Conservation (phyloP, 2,888 invertebrate genomes). For the Dicyrtomina minuta region DNA sequence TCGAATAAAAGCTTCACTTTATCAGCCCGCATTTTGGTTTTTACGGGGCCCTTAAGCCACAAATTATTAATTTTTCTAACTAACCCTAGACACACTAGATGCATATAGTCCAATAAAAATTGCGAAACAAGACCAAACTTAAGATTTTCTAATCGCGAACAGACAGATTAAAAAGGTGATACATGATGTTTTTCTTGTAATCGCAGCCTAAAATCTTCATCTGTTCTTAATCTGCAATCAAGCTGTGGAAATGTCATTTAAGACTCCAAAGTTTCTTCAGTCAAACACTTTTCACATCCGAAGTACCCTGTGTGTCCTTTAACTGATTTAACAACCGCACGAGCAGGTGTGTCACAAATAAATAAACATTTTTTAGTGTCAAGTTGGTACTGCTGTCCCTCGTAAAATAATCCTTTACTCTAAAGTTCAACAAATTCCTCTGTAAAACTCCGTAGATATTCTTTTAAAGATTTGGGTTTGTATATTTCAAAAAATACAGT, state of each 20-base stretch:
- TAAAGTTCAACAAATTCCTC: not conserved
- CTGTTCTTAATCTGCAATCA: not conserved
- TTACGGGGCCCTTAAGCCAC: conserved; percentile 36
- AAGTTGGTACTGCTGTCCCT: not conserved
- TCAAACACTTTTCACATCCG: conserved; percentile 27
- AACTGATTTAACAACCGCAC: conserved; percentile 16
- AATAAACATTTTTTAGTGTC: conserved; percentile 17
- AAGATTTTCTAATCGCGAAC: conserved; percentile 32
- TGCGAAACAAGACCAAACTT: conserved; percentile 47
- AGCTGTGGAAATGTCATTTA: conserved; percentile 6
- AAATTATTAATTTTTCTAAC: conserved; percentile 41
- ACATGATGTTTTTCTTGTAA: conserved; percentile 12
- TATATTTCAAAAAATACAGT: conserved; percentile 21
- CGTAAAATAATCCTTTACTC: not conserved
- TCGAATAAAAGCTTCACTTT: not conserved
- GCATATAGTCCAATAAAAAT: conserved; percentile 55
- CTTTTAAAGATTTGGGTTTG: conserved; percentile 16
- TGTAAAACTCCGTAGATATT: conserved; percentile 14
- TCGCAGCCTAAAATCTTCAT: not conserved
- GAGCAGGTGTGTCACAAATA: conserved; percentile 35
- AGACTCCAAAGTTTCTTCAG: conserved; percentile 12
- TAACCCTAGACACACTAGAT: conserved; percentile 54
- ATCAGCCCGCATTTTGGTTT: not conserved
- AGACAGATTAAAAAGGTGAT: not conserved
- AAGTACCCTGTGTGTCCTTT: conserved; percentile 33